Base-by-base conservation (phyloP, 2,113 vertebrate species). In the Vidua macroura region DNA sequence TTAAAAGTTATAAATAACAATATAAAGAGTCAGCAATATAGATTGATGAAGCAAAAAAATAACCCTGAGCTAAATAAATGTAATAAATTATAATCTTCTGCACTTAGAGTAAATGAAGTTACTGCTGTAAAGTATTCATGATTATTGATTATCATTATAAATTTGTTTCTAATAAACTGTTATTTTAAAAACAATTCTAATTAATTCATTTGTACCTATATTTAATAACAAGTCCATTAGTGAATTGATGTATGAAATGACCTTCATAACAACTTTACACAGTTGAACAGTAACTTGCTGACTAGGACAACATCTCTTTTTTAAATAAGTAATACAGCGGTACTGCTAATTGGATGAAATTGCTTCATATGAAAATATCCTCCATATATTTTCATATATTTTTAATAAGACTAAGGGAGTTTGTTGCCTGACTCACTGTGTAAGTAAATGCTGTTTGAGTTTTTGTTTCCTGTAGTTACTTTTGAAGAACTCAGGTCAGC, bases 21-120 rank as follows among this genome's bases (percentile, higher is more conserved):
- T 83, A 51, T 70, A 74, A 78, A 86, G 66, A 75, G 41, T 90
- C 85, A 93, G 83, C 64, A 84, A 15, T 48, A 58, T 51, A 73
- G 55, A 70, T 21, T 72, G 84, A 90, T 87, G 79, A 89, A 89
- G 39, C 28, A 90, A 91, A 94, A 86, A 86, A 93, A 75, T 30
- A 77, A 46, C 46, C 1, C 0, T 30, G 13, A 85, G 31, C 49
- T 87, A 85, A 95, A 87, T 89, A 92, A 89, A 87, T 68, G 46
- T 83, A 86, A 86, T 92, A 81, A 86, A 95, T 95, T 81, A 43
- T 74, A 83, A 77, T 88, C 23, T 67, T 79, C 44, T 92, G 55
- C 13, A 63, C 91, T 66, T 82, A 58, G 27, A 86, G 16, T 39
- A 86, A 82, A 78, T 90, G n/a, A 86, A 95, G 41, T 89, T 88